Percentiles rank a stretch among this genome's conserved stretches.
Evolutionary conservation across 2,113 vertebrate species (phyloP).

Genomic region (Isichthys henryi): DNA sequence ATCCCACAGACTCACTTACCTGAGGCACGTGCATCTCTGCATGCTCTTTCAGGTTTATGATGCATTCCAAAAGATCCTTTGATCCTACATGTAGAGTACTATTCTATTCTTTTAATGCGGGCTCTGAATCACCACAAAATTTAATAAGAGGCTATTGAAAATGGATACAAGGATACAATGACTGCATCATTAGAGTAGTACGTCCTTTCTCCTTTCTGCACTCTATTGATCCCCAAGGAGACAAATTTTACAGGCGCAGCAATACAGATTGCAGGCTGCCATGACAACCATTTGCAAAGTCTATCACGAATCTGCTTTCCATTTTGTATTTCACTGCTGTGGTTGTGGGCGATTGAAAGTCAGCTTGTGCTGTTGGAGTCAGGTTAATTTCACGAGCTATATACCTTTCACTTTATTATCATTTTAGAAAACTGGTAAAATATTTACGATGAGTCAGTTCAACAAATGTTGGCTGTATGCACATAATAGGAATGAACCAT

Average conservation of each 20-base stretch:
- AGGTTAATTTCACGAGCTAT: neutral
- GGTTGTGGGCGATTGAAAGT: neutral
- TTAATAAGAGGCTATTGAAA: neutral
- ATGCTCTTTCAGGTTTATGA: neutral
- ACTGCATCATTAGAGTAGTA: neutral
- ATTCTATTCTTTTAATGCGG: neutral
- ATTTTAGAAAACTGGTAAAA: neutral
- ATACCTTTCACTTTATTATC: neutral
- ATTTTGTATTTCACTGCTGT: neutral
- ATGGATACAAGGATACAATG: neutral
- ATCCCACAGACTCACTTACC: neutral
- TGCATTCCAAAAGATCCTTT: neutral
- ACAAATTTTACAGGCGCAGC: conserved; percentile 13
- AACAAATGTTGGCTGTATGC: neutral
- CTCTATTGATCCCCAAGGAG: neutral
- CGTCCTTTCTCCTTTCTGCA: neutral
- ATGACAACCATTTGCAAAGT: conserved; percentile 18
- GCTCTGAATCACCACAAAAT: neutral
- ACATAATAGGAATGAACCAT: neutral
- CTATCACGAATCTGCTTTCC: conserved; percentile 10
- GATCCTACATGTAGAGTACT: neutral
- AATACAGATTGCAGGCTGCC: conserved; percentile 5
- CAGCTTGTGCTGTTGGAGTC: neutral
- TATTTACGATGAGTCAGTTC: neutral
- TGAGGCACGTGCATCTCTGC: neutral